A percentile compares a stretch with the other conserved stretches of the same genome.
Conservation (phyloP, 2,113 vertebrate species). For the Eublepharis macularius region DNA sequence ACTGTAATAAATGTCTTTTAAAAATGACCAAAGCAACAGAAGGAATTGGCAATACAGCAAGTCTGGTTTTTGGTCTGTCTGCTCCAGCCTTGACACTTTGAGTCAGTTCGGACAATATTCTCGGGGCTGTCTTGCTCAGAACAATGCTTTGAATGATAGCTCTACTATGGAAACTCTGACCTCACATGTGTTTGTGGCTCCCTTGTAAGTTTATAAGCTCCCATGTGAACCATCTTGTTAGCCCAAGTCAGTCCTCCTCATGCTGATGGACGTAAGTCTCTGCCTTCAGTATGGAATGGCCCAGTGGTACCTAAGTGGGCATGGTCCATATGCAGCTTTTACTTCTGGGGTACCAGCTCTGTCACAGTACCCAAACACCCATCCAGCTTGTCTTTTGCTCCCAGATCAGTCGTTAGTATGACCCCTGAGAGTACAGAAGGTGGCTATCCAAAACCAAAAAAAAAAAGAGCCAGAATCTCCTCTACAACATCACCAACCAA, state of each 20-base stretch:
- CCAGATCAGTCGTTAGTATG: neutral
- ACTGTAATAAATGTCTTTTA: neutral
- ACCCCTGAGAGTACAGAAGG: neutral
- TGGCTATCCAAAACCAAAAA: neutral
- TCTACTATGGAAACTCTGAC: too few species aligned
- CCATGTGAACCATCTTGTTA: too few species aligned
- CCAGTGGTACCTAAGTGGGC: too few species aligned
- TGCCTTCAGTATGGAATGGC: neutral
- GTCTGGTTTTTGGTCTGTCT: neutral
- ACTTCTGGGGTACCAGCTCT: neutral
- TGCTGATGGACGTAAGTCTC: too few species aligned
- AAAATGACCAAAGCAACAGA: neutral
- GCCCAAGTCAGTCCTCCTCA: too few species aligned
- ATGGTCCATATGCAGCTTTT: neutral
- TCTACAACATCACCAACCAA: neutral
- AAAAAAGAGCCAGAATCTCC: constrained; percentile 34
- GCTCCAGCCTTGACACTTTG: neutral
- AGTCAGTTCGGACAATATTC: neutral
- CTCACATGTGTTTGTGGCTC: too few species aligned
- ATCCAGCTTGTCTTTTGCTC: neutral
- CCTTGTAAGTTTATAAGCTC: too few species aligned
- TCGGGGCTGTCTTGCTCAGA: too few species aligned
- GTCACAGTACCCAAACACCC: neutral
- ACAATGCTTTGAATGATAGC: too few species aligned
- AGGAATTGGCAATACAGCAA: neutral